Evolutionary conservation across 1,140 invertebrate genomes (phyloP), one percentile per base, ranked within the genome.

Genomic region (Drosophila repleta): DNA sequence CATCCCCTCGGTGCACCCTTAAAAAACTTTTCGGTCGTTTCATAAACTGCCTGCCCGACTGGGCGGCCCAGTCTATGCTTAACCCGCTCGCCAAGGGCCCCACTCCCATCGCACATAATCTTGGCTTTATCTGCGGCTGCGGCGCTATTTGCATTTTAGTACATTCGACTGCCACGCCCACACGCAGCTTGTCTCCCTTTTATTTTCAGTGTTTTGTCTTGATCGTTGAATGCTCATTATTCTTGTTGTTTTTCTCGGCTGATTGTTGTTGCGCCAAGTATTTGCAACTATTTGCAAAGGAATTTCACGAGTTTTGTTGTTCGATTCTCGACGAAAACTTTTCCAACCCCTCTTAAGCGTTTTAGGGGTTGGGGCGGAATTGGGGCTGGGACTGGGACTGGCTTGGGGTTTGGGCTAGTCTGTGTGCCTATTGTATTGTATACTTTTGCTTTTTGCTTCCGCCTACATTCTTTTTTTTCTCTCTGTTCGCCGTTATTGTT

Each of bases 201-300:
- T 49, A 11, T 75, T 37, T 41, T 64, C n/a, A n/a, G 66, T 61
- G 46, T 72, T 80, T 76, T 76, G 35, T 67, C 76, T 72, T 80
- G 76, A 81, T 76, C 63, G 78, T 60, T 76, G 62, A 76, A 76
- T 81, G 78, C 78, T 81, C 74, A 81, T 81, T 81, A 81, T 76
- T 56, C 4, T 26, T 56, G 53, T 43, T 63, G 20, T 29, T 39
- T 20, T 20, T 63, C 41, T 75, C 62, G 56, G 2, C 39, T 57
- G 68, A 41, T 61, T 56, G 53, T 45, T 61, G 46, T 13, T 46
- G 58, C 48, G 8, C 49, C 39, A 65, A 71, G 68, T 65, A 65
- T 63, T 74, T 57, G 51, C 58, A 77, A 82, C 79, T 82, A 82
- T 82, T 82, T 77, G 58, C 74, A 64, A 80, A 82, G 78, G 77